A percentile compares a stretch with the other conserved stretches of the same genome.
These are phyloP conservation scores for Chaetogeoica ovagalla DNA, from an alignment of 2,888 invertebrate genomes.

Conservation along the genomic window DNA sequence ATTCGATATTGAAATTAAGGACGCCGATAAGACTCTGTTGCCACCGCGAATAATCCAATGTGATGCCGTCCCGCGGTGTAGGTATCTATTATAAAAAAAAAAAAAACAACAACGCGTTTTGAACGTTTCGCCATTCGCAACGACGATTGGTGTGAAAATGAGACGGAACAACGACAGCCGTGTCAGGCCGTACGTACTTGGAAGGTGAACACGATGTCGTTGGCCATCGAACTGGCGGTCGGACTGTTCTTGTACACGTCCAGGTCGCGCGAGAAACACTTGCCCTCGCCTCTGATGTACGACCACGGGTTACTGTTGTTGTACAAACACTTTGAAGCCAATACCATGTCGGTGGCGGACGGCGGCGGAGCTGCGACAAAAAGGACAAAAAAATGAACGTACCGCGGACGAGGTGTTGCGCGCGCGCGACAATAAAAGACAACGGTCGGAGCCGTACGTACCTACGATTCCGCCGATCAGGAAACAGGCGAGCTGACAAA, in stretches of 20 bases:
- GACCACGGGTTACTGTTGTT: constrained; percentile 76
- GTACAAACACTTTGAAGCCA: constrained; percentile 78
- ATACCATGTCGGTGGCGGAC: constrained; percentile 77
- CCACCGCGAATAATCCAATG: constrained; percentile 92
- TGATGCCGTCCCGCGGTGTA: constrained; percentile 71
- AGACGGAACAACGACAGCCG: background rate
- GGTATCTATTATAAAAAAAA: constrained; percentile 79
- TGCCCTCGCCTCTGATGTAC: constrained; percentile 72
- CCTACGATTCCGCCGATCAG: constrained; percentile 76
- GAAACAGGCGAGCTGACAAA: constrained; percentile 86
- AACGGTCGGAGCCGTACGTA: constrained; percentile 56
- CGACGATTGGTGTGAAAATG: background rate
- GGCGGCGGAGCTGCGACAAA: constrained; percentile 75
- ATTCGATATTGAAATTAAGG: constrained; percentile 81
- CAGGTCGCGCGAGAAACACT: constrained; percentile 61
- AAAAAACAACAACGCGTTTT: background rate
- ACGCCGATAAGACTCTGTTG: constrained; percentile 96
- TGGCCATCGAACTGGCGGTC: constrained; percentile 65
- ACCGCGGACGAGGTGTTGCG: no score
- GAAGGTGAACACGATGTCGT: constrained; percentile 84
- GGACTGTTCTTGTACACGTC: constrained; percentile 62
- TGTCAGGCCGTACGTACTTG: constrained; percentile 60
- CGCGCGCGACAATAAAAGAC: background rate
- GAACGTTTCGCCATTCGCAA: no score
- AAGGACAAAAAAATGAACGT: background rate